Conservation (phyloP, 2,888 invertebrate species). For the Nemurella pictetii region DNA sequence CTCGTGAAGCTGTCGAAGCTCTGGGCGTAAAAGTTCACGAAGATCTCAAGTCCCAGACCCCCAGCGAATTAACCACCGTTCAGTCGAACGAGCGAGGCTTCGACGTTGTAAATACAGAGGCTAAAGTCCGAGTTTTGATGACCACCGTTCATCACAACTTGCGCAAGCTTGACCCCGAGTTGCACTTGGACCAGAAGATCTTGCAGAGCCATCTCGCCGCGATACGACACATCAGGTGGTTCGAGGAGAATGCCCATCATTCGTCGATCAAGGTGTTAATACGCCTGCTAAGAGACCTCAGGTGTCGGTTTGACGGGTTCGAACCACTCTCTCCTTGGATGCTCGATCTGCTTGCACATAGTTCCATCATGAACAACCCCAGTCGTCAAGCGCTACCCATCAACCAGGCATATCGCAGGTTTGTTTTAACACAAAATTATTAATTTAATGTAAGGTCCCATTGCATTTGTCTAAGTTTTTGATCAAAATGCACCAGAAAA, state of each 20-base stretch:
- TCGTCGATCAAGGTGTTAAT: constrained; percentile 95
- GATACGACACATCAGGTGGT: constrained; percentile 96
- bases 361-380: constrained; percentile 95
- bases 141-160: constrained; percentile 94
- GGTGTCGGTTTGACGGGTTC: constrained; percentile 86
- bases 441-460: no score
- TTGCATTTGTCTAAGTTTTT: no score
- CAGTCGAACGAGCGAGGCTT: constrained; percentile 76
- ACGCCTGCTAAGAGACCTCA: constrained; percentile 89
- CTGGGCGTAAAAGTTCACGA: constrained; percentile 84
- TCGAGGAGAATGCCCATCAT: constrained; percentile 96
- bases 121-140: constrained; percentile 86
- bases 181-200: constrained; percentile 70
- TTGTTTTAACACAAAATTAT: no score
- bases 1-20: constrained; percentile 92
- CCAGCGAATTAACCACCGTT: constrained; percentile 58
- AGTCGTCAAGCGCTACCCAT: constrained; percentile 89
- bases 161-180: constrained; percentile 87
- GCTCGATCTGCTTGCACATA: constrained; percentile 92
- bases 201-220: constrained; percentile 90
- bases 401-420: constrained; percentile 78
- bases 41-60: constrained; percentile 77
- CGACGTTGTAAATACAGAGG: constrained; percentile 82
- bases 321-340: constrained; percentile 95
- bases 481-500: no score